These are phyloP conservation scores for Noctilio leporinus DNA, from an alignment of 2,113 vertebrate genomes.

Conservation along the genomic window DNA sequence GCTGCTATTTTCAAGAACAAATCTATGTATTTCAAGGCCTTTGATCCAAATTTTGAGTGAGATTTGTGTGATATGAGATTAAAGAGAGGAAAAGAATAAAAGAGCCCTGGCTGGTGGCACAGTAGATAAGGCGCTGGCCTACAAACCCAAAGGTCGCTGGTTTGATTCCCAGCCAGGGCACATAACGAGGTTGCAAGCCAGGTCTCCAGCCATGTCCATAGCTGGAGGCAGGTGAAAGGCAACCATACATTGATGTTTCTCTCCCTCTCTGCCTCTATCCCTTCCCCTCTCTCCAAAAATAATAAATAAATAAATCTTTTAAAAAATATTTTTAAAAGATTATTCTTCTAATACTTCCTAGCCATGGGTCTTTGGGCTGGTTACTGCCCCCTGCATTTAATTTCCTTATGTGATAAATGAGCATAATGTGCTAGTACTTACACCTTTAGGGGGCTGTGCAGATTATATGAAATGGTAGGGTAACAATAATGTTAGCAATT, in stretches of 20 bases:
- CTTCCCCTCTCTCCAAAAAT: too few species aligned
- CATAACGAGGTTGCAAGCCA: too few species aligned
- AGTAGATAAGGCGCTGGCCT: too few species aligned
- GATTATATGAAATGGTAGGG: neutral
- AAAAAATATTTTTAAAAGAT: too few species aligned
- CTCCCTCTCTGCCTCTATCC: too few species aligned
- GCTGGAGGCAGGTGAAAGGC: too few species aligned
- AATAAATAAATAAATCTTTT: too few species aligned
- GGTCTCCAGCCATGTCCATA: too few species aligned
- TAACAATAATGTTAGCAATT: neutral
- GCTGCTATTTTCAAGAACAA: neutral
- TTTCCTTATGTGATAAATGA: neutral
- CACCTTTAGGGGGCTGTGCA: neutral
- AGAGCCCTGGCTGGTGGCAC: too few species aligned
- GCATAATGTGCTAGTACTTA: neutral
- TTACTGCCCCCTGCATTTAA: neutral
- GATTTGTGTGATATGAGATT: neutral
- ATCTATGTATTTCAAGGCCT: neutral
- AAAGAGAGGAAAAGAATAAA: neutral
- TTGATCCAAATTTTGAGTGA: constrained; percentile 22
- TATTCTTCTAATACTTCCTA: neutral
- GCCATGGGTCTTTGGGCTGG: neutral
- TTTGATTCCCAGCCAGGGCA: too few species aligned
- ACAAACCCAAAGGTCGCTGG: too few species aligned
- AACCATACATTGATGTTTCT: too few species aligned